These are phyloP conservation scores for Cyclina sinensis DNA, from an alignment of 1,140 invertebrate species.

Conservation along the genomic window DNA sequence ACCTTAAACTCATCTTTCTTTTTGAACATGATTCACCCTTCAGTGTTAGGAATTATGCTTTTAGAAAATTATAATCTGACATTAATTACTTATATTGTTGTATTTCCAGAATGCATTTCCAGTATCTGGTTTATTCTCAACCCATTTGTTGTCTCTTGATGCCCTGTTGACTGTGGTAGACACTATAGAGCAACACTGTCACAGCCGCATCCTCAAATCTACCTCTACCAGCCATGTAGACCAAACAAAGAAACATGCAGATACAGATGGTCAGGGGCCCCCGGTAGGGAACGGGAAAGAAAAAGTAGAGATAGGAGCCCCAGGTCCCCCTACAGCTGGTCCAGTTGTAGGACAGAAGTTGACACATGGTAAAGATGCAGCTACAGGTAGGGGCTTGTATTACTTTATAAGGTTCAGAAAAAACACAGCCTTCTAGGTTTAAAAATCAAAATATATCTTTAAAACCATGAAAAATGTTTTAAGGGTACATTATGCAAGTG, in stretches of 20 bases:
- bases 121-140: conserved; percentile 93
- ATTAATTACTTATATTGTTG: too few species aligned
- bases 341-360: conserved; percentile 70
- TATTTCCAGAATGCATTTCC: conserved; percentile 93
- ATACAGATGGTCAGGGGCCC: not conserved
- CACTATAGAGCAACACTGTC: conserved; percentile 95
- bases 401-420: too few species aligned
- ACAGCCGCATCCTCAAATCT: conserved; percentile 84
- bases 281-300: conserved; percentile 29
- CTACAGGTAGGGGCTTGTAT: conserved; percentile 54
- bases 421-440: too few species aligned
- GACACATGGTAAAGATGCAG: conserved; percentile 64
- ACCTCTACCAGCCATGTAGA: conserved; percentile 60
- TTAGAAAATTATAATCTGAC: too few species aligned
- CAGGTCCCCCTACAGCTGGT: conserved; percentile 70
- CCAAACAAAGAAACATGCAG: not conserved
- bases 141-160: conserved; percentile 97
- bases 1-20: too few species aligned
- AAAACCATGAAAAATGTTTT: too few species aligned
- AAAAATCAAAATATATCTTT: too few species aligned
- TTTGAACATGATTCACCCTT: too few species aligned
- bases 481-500: too few species aligned
- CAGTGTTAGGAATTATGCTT: too few species aligned
- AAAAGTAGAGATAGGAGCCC: not conserved
- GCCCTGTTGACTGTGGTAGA: conserved; percentile 97